Evolutionary conservation across 1,140 invertebrate species (phyloP).

Genomic region (Leptinotarsa defecta): DNA sequence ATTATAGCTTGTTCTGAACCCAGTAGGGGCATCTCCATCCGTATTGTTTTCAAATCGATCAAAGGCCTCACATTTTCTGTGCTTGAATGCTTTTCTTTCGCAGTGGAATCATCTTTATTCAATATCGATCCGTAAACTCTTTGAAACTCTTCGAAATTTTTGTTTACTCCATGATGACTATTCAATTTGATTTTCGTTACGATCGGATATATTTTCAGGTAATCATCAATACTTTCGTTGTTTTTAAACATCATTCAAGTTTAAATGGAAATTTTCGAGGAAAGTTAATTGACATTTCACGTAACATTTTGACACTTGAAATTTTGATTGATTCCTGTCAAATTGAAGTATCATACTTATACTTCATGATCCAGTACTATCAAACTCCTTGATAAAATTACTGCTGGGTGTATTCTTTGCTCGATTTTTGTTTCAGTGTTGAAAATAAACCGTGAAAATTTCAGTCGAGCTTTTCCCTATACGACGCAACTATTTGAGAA

Average conservation of each 20-base stretch:
- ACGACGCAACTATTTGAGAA: too few relatives aligned
- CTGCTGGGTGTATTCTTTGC: too few relatives aligned
- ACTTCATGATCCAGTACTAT: too few relatives aligned
- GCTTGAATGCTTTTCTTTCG: neutral
- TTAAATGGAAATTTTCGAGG: neutral
- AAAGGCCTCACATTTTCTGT: neutral
- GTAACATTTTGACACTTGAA: conserved; percentile 18
- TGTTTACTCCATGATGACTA: neutral
- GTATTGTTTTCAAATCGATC: conserved; percentile 20
- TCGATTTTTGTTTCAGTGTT: too few relatives aligned
- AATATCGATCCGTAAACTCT: conserved; percentile 12
- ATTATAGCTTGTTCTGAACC: conserved; percentile 20
- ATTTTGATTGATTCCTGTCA: conserved; percentile 7
- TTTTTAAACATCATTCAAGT: conserved; percentile 7
- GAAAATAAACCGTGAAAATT: too few relatives aligned
- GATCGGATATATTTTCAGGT: conserved; percentile 12
- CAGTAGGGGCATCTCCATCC: conserved; percentile 13
- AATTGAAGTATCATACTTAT: neutral
- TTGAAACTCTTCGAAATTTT: conserved; percentile 25
- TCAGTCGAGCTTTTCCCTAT: too few relatives aligned
- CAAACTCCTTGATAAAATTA: too few relatives aligned
- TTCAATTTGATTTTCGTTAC: neutral
- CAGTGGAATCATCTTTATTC: neutral
- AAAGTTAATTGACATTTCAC: neutral
- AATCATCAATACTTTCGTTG: neutral